Evolutionary conservation across 2,113 vertebrate species (phyloP).

Genomic region (Siniperca knerii): DNA sequence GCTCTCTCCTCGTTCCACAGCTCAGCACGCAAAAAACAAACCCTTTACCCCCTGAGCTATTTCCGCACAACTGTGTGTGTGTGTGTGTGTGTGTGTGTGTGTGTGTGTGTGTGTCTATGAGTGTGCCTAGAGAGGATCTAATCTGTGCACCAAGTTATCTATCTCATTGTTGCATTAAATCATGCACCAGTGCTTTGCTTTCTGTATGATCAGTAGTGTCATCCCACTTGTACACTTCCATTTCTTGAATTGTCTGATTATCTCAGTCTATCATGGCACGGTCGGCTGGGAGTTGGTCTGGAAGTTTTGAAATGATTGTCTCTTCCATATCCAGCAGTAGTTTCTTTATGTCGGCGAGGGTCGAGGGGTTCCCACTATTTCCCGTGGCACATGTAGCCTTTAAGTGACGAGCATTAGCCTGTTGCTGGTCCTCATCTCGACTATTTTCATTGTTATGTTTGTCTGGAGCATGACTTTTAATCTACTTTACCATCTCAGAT

Average conservation of each 20-base stretch:
- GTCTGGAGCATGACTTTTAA: too few species aligned
- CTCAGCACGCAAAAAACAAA: conserved; percentile 22
- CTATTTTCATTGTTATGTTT: too few species aligned
- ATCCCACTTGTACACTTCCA: background rate
- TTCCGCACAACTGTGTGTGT: conserved; percentile 19
- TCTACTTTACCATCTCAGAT: too few species aligned
- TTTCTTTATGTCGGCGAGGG: background rate
- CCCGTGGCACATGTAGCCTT: too few species aligned
- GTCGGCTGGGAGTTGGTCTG: background rate
- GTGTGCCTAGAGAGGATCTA: conserved; percentile 2
- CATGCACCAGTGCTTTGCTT: conserved; percentile 15
- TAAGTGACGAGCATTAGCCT: too few species aligned
- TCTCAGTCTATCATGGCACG: too few species aligned
- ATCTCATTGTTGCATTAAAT: conserved; percentile 16
- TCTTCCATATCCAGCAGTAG: background rate
- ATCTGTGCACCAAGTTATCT: background rate
- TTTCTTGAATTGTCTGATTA: background rate
- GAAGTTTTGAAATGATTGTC: background rate
- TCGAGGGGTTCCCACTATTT: too few species aligned
- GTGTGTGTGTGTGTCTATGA: background rate
- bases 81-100: background rate
- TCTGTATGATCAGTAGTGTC: conserved; percentile 6
- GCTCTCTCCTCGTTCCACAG: conserved; percentile 16
- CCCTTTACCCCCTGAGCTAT: background rate
- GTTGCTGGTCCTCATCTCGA: too few species aligned